These are phyloP conservation scores for Esox niger DNA, from an alignment of 2,113 vertebrate genomes.

Conservation along the genomic window DNA sequence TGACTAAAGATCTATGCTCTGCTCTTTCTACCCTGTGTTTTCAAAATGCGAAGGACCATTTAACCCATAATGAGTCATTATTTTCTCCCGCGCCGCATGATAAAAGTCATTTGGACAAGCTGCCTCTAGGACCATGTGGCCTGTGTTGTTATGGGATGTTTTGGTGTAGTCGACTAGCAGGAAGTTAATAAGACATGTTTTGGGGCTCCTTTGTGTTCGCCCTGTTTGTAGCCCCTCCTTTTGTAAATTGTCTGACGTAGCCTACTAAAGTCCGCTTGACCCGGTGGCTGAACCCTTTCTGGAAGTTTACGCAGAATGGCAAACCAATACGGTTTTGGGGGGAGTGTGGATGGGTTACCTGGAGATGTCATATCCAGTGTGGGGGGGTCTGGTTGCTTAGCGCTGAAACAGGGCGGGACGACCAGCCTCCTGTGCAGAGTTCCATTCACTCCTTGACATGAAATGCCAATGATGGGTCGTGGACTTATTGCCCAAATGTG, in stretches of 20 bases:
- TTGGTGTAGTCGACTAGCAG: background rate
- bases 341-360: constrained; percentile 8
- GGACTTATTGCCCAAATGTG: background rate
- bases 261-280: constrained; percentile 27
- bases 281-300: constrained; percentile 41
- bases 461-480: background rate
- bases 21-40: background rate
- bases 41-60: background rate
- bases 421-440: background rate
- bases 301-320: constrained; percentile 49
- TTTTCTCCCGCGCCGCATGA: background rate
- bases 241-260: constrained; percentile 30
- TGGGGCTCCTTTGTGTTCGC: constrained; percentile 1
- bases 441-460: background rate
- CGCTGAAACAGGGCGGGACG: background rate
- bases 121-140: background rate
- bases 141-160: background rate
- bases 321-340: constrained; percentile 39
- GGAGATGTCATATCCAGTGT: background rate
- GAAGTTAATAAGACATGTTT: background rate
- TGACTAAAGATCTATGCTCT: too few species aligned
- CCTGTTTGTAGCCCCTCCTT: constrained; percentile 23
- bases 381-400: background rate
- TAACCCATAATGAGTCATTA: background rate
- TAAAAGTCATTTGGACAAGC: background rate